A percentile compares a stretch with the other conserved stretches of the same genome.
Conservation (phyloP, 2,113 vertebrate species). For the Oreocharis arfaki region DNA sequence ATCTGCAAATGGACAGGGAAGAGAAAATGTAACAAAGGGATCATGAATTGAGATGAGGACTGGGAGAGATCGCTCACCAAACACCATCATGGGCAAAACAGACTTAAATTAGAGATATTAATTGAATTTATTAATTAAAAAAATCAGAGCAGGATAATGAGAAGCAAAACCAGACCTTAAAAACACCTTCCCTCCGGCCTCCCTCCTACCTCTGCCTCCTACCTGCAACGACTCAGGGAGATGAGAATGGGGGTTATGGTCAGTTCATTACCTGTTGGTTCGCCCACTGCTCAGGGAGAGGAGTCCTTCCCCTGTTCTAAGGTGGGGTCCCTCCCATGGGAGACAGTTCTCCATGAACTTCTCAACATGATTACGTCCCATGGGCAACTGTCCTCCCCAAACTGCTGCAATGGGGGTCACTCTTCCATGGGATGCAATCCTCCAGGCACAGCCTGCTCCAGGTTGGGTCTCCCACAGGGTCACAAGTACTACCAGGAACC, state of each 20-base stretch:
- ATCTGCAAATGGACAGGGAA: neutral
- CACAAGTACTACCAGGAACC: neutral
- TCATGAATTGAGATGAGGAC: neutral
- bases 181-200: neutral
- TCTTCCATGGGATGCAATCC: neutral
- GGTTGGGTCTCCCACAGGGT: neutral
- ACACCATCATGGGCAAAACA: fast-evolving
- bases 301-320: neutral
- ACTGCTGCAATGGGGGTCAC: neutral
- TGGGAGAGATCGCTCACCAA: fast-evolving
- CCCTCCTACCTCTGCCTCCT: neutral
- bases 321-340: neutral
- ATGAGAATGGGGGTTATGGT: neutral
- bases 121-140: neutral
- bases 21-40: neutral
- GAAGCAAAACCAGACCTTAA: neutral
- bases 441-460: neutral
- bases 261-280: too few relatives aligned
- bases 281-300: neutral
- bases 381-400: fast-evolving
- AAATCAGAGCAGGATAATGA: neutral
- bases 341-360: neutral
- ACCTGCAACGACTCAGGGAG: fast-evolving
- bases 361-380: fast-evolving
- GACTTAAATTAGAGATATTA: neutral